Base-by-base conservation (phyloP, 2,113 vertebrate genomes). In the Gasterosteus nipponicus region DNA sequence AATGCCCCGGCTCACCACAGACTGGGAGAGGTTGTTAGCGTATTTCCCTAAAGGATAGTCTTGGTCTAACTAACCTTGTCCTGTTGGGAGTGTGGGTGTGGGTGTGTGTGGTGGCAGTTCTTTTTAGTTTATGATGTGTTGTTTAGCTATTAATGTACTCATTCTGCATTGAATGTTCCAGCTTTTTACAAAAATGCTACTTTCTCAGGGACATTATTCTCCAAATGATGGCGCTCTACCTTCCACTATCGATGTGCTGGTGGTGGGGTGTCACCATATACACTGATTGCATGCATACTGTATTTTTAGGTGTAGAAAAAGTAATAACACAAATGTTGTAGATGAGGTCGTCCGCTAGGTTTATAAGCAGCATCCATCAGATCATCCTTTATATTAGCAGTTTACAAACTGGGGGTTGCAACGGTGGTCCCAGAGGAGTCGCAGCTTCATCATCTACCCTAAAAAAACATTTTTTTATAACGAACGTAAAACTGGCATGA, bases 1-100 rank as follows among this genome's bases (percentile, higher is more conserved):
- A 78, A 86, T 83, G 85, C 85, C 65, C 61, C 2, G 10, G 72
- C 64, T 85, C 77, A 77, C 49, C 61, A 41, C 65, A 64, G 74
- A 61, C 56, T 19, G 70, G 41, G 16, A 44, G 68, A 64, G 57
- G 38, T 16, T 58, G 69, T 73, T 85, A 14, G 19, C 62, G 42
- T 29, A 39, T 74, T 68, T 78, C 71, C 80, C 68, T 73, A 2
- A 73, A 67, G 64, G 53, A 77, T 59, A 68, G 79, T 77, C 74
- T 60, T 54, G 12, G 68, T 73, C 39, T 1, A 77, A 71, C 60
- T 62, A 62, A 83, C 42, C 15, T 22, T 11, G 9, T 7, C 67
- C 29, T 61, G 18, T 1, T 61, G 26, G 8, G 18, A 33, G 35
- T 61, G 59, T 39, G 59, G 39, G 59, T 61, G 58, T 61, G 58